Conservation (phyloP, 2,888 invertebrate species). For the Disparrhopalites patrizii region DNA sequence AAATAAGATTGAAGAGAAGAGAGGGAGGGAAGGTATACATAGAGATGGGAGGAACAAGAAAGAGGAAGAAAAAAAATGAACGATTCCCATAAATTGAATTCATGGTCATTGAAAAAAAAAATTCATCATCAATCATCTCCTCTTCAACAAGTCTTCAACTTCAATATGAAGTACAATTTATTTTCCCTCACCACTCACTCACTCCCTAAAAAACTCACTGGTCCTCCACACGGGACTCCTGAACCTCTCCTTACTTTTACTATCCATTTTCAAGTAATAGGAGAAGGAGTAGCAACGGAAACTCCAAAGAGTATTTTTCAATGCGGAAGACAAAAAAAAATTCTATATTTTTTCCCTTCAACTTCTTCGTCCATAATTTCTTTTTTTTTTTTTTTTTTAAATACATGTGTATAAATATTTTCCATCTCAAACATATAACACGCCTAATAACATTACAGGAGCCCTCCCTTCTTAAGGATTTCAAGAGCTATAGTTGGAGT, state of each 20-base stretch:
- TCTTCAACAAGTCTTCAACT: slow-evolving; percentile 27
- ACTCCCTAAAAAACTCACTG: too few species aligned
- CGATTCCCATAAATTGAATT: slow-evolving; percentile 23
- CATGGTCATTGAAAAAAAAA: slow-evolving; percentile 19
- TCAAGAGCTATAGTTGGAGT: too few species aligned
- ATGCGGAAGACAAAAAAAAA: slow-evolving; percentile 1
- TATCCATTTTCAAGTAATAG: slow-evolving; percentile 2
- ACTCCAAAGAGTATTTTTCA: slow-evolving; percentile 21
- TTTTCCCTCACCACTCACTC: slow-evolving; percentile 23
- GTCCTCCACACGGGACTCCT: too few species aligned
- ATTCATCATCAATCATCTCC: slow-evolving; percentile 29
- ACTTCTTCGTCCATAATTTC: slow-evolving; percentile 10
- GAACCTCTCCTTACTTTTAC: too few species aligned
- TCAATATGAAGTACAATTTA: slow-evolving; percentile 29
- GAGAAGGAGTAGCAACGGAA: slow-evolving; percentile 6
- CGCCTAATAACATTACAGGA: too few species aligned
- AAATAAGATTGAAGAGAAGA: background rate
- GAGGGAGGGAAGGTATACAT: background rate
- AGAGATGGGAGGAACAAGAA: too few species aligned
- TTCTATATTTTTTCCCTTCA: slow-evolving; percentile 19
- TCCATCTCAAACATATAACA: too few species aligned
- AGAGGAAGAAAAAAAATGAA: slow-evolving; percentile 7
- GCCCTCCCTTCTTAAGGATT: too few species aligned
- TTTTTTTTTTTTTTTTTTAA: background rate
- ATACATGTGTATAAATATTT: background rate